Evolutionary conservation across 2,113 vertebrate genomes (phyloP), one percentile per base, ranked within the genome.

Genomic region (Hiodon tergisus): DNA sequence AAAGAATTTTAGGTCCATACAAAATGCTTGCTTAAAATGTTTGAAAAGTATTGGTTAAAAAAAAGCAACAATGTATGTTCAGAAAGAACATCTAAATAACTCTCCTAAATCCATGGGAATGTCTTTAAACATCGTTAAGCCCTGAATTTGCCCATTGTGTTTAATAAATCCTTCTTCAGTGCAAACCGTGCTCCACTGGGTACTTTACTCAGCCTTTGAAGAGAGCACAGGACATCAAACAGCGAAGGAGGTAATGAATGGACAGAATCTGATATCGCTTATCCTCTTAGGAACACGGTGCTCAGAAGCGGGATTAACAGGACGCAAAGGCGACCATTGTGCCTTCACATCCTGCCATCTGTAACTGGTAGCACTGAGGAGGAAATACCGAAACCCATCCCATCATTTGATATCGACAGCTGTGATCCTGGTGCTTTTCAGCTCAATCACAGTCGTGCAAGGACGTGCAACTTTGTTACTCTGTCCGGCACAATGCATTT

Each of bases 51-150:
- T 69, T 48, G 50, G 55, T n/a, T 47, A 50, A 8, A 67, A 74
- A 67, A 46, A 69, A 73, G 75, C 73, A 66, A 61, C 67, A 88
- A 89, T 85, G 79, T 74, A 85, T 84, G 82, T 85, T 75, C 62
- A 85, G 76, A 75, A 86, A 86, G 84, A 84, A 85, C 87, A 89
- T 86, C 85, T 86, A 85, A 89, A 83, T 87, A 2, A 31, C 84
- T 87, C 31, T 31, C 88, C 89, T 90, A 91, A 84, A 80, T 86
- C 81, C 87, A 84, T 89, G 87, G 89, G 89, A 88, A 88, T 81
- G 71, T 47, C 60, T 70, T 4, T 13, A 47, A 47, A 75, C 83
- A 74, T 72, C 80, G 75, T 74, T 51, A 84, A 81, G 80, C 84
- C 84, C 80, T 79, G 85, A 86, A 84, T 83, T 86, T 85, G 85